A percentile compares a stretch with the other conserved stretches of the same genome.
These are phyloP conservation scores for Adelosebastes latens DNA, from an alignment of 2,797 vertebrate species.

Conservation along the genomic window DNA sequence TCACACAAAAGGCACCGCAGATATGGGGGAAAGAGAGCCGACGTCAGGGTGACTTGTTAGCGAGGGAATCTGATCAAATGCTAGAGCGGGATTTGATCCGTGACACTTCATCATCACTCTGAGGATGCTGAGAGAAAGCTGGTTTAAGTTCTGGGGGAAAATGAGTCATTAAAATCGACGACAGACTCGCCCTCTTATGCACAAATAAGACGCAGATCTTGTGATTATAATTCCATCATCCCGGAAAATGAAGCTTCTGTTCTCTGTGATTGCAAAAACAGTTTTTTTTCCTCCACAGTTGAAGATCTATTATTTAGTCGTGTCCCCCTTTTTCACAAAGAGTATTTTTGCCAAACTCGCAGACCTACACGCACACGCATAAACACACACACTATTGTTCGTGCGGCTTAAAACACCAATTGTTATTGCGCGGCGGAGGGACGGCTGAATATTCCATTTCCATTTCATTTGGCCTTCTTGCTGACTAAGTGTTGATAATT, in stretches of 20 bases:
- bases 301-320: slow-evolving; percentile 67
- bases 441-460: slow-evolving; percentile 48
- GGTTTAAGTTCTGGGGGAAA: slow-evolving; percentile 3
- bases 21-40: background rate
- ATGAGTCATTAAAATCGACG: slow-evolving; percentile 57
- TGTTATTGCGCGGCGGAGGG: slow-evolving; percentile 12
- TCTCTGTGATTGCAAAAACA: slow-evolving; percentile 44
- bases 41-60: slow-evolving; percentile 16
- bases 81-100: slow-evolving; percentile 24
- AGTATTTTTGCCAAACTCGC: slow-evolving; percentile 30
- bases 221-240: slow-evolving; percentile 52
- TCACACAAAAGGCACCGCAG: background rate
- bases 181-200: background rate
- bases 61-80: slow-evolving; percentile 35
- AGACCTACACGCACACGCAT: background rate
- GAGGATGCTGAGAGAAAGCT: background rate
- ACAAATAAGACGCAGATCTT: slow-evolving; percentile 43
- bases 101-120: slow-evolving; percentile 27
- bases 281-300: background rate
- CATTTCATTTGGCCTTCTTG: slow-evolving; percentile 64
- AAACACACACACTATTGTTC: slow-evolving; percentile 2
- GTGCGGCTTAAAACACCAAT: slow-evolving; percentile 44
- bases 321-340: slow-evolving; percentile 39
- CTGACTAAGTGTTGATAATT: slow-evolving; percentile 75
- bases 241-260: slow-evolving; percentile 51